Evolutionary conservation across 2,888 invertebrate genomes (phyloP), one percentile per base, ranked within the genome.

Genomic region (Leucoptera coffeella): DNA sequence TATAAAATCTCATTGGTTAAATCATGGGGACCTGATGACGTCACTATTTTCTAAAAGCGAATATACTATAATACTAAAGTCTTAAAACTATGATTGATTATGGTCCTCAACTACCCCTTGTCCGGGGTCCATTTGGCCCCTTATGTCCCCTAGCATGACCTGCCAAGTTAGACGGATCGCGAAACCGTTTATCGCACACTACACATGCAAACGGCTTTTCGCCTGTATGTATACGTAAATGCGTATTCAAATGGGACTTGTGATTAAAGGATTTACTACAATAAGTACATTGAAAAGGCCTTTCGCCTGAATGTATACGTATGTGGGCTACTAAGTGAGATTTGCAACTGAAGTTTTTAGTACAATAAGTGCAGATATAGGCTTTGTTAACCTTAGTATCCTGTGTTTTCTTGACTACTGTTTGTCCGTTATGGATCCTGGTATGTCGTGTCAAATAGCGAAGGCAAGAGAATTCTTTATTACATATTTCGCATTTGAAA

Each of bases 301-400:
- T 29, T 12, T 40, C 38, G 0, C 38, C 37, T 0, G 35, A 38
- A 17, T 46, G 45, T 0, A 9, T 12, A 2, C 32, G 23, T 2
- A 33, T 34, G 14, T 46, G 46, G 0, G 30, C 19, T 0, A 29
- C 30, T 9, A 46, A 30, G 23, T 34, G 32, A 14, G 40, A 41
- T 1, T 41, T 41, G 2, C 37, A 32, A 1, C 39, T 27, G 13
- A 36, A 46, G 0, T 22, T 29, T 14, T 40, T 42, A 0, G 31
- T 7, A 19, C 46, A 46, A 5, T 32, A 6, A 0, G 30, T 24
- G 20, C 46, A 46, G 4, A 25, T 14, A 15, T 28, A 28, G 4
- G 8, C 8, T 12, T 24, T 28, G 4, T 14, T 22, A 2, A 12
- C 7, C n/a, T 26, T 19, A 5, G 7, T 17, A 9, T 11, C 17